Evolutionary conservation across 1,140 invertebrate species (phyloP).

Genomic region (Pararge aegeria): DNA sequence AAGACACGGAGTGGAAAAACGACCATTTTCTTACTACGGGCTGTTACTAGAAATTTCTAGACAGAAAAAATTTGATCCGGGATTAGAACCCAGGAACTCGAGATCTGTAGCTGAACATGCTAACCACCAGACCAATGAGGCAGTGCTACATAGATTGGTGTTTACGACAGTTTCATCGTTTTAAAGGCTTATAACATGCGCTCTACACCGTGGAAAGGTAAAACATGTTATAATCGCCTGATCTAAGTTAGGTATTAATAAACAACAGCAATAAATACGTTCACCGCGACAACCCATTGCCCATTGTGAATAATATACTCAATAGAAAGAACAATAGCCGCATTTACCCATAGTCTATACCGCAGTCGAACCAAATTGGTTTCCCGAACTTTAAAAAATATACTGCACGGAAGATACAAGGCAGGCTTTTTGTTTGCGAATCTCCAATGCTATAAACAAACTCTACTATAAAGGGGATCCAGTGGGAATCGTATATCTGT

Average conservation of each 20-base stretch:
- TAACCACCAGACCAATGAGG: no score
- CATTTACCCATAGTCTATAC: conserved; percentile 38
- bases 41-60: no score
- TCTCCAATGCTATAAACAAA: conserved; percentile 59
- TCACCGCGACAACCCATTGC: background rate
- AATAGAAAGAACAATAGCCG: conserved; percentile 30
- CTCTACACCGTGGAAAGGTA: no score
- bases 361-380: conserved; percentile 46
- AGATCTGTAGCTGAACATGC: no score
- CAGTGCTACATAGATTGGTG: no score
- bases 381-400: conserved; percentile 49
- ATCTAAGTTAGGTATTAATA: no score
- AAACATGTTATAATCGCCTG: background rate
- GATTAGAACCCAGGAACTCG: no score
- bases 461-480: conserved; percentile 53
- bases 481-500: conserved; percentile 51
- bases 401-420: conserved; percentile 38
- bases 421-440: conserved; percentile 45
- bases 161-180: no score
- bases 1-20: no score
- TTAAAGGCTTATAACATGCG: no score
- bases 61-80: no score
- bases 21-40: no score
- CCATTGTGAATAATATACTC: conserved; percentile 20
- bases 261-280: background rate